Evolutionary conservation across 2,888 invertebrate genomes (phyloP).

Genomic region (Netelia melanura): DNA sequence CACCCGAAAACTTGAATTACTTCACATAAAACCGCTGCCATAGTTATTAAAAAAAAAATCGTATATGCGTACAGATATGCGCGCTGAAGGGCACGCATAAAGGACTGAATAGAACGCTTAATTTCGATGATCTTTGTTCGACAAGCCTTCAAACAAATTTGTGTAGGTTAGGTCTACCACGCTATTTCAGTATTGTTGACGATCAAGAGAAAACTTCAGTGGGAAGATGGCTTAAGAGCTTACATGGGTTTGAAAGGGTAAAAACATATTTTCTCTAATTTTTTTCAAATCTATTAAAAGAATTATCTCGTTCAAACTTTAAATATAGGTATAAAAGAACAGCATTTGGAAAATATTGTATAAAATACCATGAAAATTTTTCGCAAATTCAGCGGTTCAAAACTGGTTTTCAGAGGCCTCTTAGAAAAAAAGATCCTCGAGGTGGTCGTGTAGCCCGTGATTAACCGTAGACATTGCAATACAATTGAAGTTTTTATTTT

Average conservation of each 20-base stretch:
- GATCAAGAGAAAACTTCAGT: too few species aligned
- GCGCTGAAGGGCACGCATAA: too few species aligned
- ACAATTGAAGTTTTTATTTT: not conserved
- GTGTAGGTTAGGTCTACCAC: too few species aligned
- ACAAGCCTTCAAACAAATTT: too few species aligned
- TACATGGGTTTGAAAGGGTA: not conserved
- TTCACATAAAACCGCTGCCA: too few species aligned
- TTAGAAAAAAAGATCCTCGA: not conserved
- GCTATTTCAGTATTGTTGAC: too few species aligned
- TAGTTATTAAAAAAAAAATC: too few species aligned
- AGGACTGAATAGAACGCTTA: too few species aligned
- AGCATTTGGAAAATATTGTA: not conserved
- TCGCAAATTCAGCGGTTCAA: not conserved
- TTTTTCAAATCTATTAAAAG: not conserved
- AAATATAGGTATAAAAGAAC: not conserved
- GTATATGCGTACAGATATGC: too few species aligned
- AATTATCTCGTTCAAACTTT: not conserved
- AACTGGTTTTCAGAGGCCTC: not conserved
- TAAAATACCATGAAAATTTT: not conserved
- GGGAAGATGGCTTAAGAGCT: not conserved
- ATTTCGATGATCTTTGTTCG: too few species aligned
- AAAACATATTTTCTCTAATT: not conserved
- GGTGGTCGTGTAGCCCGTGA: not conserved
- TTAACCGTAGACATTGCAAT: not conserved
- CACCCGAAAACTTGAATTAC: too few species aligned